Conservation (phyloP, 2,888 invertebrate genomes). For the Volucella inflata region DNA sequence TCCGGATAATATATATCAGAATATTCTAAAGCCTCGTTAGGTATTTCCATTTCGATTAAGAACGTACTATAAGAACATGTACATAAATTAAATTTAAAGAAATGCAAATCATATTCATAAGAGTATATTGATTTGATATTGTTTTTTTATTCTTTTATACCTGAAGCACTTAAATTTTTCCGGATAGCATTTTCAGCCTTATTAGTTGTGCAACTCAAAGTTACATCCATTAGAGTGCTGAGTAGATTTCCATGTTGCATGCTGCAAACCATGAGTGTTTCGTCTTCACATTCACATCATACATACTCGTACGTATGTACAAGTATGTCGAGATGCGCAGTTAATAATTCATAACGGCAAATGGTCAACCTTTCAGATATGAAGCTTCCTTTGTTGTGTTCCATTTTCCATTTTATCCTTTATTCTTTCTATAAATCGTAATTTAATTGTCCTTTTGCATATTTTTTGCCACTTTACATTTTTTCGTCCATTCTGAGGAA, state of each 20-base stretch:
- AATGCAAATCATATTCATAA: too few relatives aligned
- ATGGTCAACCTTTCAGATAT: constrained; percentile 42
- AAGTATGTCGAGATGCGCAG: constrained; percentile 30
- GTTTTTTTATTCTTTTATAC: too few relatives aligned
- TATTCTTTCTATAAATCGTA: constrained; percentile 23
- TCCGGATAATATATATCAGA: too few relatives aligned
- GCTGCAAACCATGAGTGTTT: constrained; percentile 15
- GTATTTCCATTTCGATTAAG: too few relatives aligned
- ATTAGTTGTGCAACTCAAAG: background rate
- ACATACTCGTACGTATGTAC: constrained; percentile 4
- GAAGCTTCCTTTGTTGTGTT: constrained; percentile 14
- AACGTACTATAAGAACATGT: too few relatives aligned
- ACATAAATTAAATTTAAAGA: too few relatives aligned
- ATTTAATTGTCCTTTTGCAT: constrained; percentile 48
- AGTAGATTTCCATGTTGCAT: constrained; percentile 70
- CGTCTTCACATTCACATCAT: background rate
- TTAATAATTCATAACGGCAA: constrained; percentile 62
- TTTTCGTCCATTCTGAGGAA: constrained; percentile 9
- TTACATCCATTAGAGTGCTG: constrained; percentile 61
- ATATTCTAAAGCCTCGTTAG: too few relatives aligned
- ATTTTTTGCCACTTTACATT: background rate
- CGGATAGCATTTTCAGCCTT: background rate
- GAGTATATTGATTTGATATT: too few relatives aligned
- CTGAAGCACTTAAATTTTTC: constrained; percentile 1
- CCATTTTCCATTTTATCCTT: constrained; percentile 1